Evolutionary conservation across 2,797 vertebrate species (phyloP), one percentile per base, ranked within the genome.

Genomic region (Mallotus villosus): DNA sequence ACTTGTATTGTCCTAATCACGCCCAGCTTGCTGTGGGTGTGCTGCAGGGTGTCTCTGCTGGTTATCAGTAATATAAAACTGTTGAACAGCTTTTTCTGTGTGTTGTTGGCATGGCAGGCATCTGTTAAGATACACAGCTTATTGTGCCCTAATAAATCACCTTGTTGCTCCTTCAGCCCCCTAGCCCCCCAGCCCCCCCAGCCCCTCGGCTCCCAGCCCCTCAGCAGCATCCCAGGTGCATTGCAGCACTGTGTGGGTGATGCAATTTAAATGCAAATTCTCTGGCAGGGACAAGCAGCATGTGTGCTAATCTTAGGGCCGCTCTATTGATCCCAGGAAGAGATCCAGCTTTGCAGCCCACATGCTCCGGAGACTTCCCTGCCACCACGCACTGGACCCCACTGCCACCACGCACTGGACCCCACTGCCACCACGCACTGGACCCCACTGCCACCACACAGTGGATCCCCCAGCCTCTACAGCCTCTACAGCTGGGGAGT

Each of bases 231-330:
- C 75, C 79, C 83, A 84, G 83, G 86, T 88, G 81, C 81, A 72
- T 70, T 75, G 77, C 82, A 82, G 81, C 80, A 63, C 75, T 82
- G 71, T 74, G 78, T 84, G 78, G 82, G 85, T 74, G 53, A 88
- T 86, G 82, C 86, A 91, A 91, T 92, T 90, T 93, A 92, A 92
- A 92, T 93, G 91, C 87, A 88, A 92, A 92, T 93, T 81, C 66
- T 67, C 68, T 77, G 72, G 63, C 74, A 70, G 67, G 74, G 85
- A 88, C 83, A 82, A 83, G 76, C 75, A 85, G 75, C 83, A 77
- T 5, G 29, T 14, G 25, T 63, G 61, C 61, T 24, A 24, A 14
- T 70, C 71, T 71, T 70, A 85, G 81, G 79, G 81, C 84, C 81
- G 81, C 8, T 7, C 19, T 74, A 86, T 84, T 51, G 73, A 88